Percentiles rank a stretch among this genome's conserved stretches.
Conservation (phyloP, 2,888 invertebrate species). For the Gisinianus flammeolus region DNA sequence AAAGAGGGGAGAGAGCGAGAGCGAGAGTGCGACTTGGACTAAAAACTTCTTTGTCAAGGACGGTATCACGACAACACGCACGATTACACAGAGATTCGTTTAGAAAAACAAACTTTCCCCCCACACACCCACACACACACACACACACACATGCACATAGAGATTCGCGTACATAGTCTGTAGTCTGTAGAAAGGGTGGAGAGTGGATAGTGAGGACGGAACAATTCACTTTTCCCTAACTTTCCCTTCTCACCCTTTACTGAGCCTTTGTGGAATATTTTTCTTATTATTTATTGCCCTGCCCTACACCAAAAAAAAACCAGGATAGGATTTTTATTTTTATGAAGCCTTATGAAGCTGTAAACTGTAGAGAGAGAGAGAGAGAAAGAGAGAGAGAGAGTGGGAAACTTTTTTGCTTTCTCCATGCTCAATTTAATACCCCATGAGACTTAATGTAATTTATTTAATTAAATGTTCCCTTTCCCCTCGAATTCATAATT, state of each 20-base stretch:
- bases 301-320: too few relatives aligned
- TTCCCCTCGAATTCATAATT: not conserved
- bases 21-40: not conserved
- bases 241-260: too few relatives aligned
- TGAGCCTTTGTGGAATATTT: too few relatives aligned
- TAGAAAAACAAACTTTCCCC: constrained; percentile 22
- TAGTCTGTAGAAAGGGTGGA: too few relatives aligned
- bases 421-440: not conserved
- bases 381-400: too few relatives aligned
- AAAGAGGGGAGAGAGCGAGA: not conserved
- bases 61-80: constrained; percentile 20
- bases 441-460: not conserved
- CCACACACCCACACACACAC: not conserved
- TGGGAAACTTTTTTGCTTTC: not conserved
- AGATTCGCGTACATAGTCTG: too few relatives aligned
- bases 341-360: too few relatives aligned
- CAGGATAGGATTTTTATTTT: too few relatives aligned
- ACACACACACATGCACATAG: not conserved
- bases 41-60: constrained; percentile 26
- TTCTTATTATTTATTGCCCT: not conserved
- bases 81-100: constrained; percentile 21
- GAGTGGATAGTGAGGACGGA: not conserved
- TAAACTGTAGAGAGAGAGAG: too few relatives aligned
- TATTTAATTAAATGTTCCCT: not conserved
- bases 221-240: not conserved